phyloP scores from a whole-genome alignment of 2,797 vertebrate species.

The Trematomus bernacchii region DNA sequence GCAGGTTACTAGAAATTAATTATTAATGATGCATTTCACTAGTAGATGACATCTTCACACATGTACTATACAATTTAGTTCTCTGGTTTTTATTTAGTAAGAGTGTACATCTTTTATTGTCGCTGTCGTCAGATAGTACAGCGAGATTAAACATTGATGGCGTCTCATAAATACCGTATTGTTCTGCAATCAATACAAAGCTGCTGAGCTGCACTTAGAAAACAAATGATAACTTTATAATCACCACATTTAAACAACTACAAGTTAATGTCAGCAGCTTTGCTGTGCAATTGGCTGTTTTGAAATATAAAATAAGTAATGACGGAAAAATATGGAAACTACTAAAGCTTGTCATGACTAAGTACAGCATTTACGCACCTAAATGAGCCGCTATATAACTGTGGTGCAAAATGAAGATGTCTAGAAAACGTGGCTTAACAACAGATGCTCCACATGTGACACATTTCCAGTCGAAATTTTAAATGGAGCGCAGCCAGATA shows the following conservation, averaged over 20 bases:
- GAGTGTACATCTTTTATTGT: no score
- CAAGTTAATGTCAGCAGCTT: neutral
- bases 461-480: neutral
- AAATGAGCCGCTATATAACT: neutral
- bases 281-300: neutral
- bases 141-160: neutral
- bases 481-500: neutral
- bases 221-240: neutral
- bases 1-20: neutral
- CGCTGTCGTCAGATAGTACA: neutral
- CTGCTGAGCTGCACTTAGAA: neutral
- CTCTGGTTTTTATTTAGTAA: neutral
- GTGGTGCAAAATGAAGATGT: neutral
- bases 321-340: neutral
- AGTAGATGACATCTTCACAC: neutral
- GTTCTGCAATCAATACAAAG: neutral
- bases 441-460: neutral
- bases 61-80: neutral
- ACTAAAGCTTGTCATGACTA: neutral
- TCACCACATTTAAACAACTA: neutral
- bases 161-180: neutral
- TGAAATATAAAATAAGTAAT: neutral
- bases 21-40: neutral
- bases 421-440: neutral
- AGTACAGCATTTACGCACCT: accelerated